phyloP scores from a whole-genome alignment of 2,888 invertebrate species.

The Lucinisca nassula region DNA sequence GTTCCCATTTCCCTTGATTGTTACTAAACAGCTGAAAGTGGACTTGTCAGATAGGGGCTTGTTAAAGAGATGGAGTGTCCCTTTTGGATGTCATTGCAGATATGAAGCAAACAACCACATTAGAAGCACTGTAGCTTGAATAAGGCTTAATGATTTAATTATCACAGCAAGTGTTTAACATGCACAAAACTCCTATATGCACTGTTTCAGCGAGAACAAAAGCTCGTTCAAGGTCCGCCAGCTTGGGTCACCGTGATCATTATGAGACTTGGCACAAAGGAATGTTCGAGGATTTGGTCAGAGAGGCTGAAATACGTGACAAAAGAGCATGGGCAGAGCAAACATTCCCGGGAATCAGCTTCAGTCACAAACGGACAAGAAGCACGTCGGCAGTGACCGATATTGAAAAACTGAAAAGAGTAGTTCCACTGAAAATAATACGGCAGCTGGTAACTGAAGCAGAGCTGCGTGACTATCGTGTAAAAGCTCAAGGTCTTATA shows the following conservation, averaged over 20 bases:
- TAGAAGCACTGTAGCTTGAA: background rate
- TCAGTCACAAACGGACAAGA: constrained; percentile 33
- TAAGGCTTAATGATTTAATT: background rate
- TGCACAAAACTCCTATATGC: background rate
- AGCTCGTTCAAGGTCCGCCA: background rate
- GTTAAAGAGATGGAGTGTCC: too few species aligned
- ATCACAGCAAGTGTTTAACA: background rate
- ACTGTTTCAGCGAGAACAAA: background rate
- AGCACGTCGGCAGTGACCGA: constrained; percentile 49
- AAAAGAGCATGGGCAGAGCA: constrained; percentile 54
- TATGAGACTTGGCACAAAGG: constrained; percentile 61
- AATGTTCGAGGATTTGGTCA: constrained; percentile 46
- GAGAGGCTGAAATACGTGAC: constrained; percentile 61
- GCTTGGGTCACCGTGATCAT: background rate
- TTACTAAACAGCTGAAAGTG: too few species aligned
- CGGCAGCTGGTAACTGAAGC: constrained; percentile 55
- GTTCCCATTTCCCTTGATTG: too few species aligned
- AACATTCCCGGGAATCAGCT: constrained; percentile 54
- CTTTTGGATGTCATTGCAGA: background rate
- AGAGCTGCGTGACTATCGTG: constrained; percentile 66
- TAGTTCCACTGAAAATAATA: constrained; percentile 54
- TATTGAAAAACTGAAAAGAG: constrained; percentile 50
- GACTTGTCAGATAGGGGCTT: too few species aligned
- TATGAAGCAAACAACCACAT: background rate
- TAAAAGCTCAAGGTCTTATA: constrained; percentile 56